These are phyloP conservation scores for Ophioninae sp. DNA, from an alignment of 2,888 invertebrate species.

Conservation along the genomic window DNA sequence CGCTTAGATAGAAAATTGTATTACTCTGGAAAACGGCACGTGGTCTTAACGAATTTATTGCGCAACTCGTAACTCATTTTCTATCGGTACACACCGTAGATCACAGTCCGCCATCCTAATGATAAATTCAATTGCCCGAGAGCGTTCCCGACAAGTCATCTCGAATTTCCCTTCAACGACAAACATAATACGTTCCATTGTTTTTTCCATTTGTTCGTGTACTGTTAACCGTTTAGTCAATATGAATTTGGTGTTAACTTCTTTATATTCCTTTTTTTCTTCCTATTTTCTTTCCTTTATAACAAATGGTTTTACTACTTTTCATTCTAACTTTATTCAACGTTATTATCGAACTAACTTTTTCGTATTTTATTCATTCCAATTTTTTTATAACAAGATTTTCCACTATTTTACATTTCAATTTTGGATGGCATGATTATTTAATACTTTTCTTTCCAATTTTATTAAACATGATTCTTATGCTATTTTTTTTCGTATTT, in stretches of 20 bases:
- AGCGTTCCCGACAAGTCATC: neutral
- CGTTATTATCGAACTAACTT: neutral
- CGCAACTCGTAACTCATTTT: constrained; percentile 5
- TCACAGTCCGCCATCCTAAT: too few species aligned
- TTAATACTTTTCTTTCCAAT: too few species aligned
- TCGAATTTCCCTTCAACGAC: neutral
- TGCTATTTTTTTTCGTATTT: too few species aligned
- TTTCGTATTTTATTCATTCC: neutral
- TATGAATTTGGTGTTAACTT: too few species aligned
- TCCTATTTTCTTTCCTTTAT: too few species aligned
- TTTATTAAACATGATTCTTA: too few species aligned
- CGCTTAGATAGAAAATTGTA: constrained; percentile 24
- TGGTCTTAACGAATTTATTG: neutral
- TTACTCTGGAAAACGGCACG: neutral
- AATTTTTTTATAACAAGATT: too few species aligned
- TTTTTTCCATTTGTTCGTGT: neutral
- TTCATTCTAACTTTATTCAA: too few species aligned
- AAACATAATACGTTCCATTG: neutral
- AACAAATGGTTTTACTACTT: too few species aligned
- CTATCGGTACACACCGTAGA: neutral
- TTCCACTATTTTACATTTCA: too few species aligned
- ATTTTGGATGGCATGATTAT: too few species aligned
- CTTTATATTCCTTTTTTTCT: too few species aligned
- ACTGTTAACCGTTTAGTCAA: neutral
- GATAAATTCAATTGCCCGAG: neutral